Evolutionary conservation across 2,797 vertebrate species (phyloP).

Genomic region (Chromis chromis): DNA sequence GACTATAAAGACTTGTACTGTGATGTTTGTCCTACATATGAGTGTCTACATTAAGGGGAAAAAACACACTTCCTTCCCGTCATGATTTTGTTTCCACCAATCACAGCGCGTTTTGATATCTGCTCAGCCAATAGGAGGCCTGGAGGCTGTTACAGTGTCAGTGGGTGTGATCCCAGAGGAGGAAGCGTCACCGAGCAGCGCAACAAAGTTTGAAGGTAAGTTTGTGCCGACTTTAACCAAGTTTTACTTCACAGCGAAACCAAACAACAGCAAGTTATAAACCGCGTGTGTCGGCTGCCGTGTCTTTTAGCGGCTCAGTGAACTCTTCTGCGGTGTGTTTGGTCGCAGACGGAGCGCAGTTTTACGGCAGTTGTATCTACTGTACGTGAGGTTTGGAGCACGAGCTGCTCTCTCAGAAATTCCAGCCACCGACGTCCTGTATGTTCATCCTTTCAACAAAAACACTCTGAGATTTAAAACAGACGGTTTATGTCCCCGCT

Average conservation of each 20-base stretch:
- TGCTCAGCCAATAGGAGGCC: conserved; percentile 73
- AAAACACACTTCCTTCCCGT: conserved; percentile 70
- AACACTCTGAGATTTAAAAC: neutral
- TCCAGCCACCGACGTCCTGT: neutral
- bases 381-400: conserved; percentile 46
- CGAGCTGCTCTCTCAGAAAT: neutral
- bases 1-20: neutral
- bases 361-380: conserved; percentile 46
- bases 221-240: conserved; percentile 39
- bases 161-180: conserved; percentile 66
- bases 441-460: neutral
- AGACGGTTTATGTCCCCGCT: neutral
- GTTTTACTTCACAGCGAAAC: neutral
- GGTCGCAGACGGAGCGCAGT: conserved; percentile 1
- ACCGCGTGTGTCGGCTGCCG: accelerated
- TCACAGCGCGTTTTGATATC: conserved; percentile 37
- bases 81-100: conserved; percentile 65
- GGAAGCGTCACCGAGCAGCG: conserved; percentile 72
- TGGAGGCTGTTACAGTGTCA: conserved; percentile 23
- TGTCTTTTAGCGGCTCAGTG: neutral
- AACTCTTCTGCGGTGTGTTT: neutral
- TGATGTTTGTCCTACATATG: conserved; percentile 6
- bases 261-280: neutral
- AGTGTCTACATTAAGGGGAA: neutral
- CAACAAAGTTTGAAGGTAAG: conserved; percentile 77